Percentiles rank a stretch among this genome's conserved stretches.
Conservation (phyloP, 2,888 invertebrate genomes). For the Melanchra persicariae region DNA sequence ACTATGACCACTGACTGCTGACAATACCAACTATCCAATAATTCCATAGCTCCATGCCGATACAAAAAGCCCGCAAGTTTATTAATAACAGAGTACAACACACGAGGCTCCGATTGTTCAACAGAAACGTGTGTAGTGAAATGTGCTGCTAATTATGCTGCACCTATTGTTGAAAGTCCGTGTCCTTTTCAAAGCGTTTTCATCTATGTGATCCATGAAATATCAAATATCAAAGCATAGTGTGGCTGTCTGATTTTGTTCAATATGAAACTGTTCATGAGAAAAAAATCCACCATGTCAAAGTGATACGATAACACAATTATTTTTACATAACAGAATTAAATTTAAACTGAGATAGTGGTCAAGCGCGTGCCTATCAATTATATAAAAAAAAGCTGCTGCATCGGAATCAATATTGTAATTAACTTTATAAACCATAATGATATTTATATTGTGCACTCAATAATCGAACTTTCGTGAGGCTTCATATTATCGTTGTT, state of each 20-base stretch:
- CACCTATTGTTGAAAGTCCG: not conserved
- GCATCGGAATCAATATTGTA: not conserved
- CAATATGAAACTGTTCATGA: not conserved
- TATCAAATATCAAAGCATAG: not conserved
- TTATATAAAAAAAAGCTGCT: no score
- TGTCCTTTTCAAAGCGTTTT: constrained; percentile 3
- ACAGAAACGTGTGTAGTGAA: constrained; percentile 25
- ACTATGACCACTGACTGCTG: constrained; percentile 70
- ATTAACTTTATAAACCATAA: constrained; percentile 55
- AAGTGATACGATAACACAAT: no score
- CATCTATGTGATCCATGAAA: not conserved
- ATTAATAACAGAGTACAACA: constrained; percentile 59
- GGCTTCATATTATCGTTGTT: not conserved
- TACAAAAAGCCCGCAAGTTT: constrained; percentile 64
- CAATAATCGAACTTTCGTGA: not conserved
- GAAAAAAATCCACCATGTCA: not conserved
- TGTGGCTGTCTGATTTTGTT: not conserved
- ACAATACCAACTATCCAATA: constrained; percentile 75
- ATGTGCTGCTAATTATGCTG: constrained; percentile 26
- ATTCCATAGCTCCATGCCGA: constrained; percentile 56
- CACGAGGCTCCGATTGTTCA: constrained; percentile 23
- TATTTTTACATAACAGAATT: no score
- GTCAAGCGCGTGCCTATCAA: no score
- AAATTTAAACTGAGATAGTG: no score
- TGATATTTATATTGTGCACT: constrained; percentile 46